Percentiles rank a stretch among this genome's conserved stretches.
Conservation (phyloP, 2,888 invertebrate species). For the Trimorus sp. region DNA sequence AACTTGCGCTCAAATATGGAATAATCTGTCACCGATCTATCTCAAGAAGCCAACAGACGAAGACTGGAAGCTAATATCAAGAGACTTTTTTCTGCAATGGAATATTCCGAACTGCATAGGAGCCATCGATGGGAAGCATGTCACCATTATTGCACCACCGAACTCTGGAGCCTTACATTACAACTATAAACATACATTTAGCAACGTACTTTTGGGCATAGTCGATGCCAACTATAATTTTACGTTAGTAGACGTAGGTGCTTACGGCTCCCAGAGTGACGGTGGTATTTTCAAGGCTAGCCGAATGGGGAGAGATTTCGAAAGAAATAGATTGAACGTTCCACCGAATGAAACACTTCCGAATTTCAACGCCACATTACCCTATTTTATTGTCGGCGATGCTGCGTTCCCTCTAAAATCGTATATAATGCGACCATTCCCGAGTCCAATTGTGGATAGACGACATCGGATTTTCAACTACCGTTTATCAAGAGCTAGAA, state of each 20-base stretch:
- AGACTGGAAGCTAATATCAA: conserved; percentile 39
- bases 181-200: conserved; percentile 38
- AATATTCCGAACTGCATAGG: no score
- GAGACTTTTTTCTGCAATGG: conserved; percentile 39
- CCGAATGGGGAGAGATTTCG: conserved; percentile 13
- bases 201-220: conserved; percentile 46
- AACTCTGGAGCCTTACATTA: conserved; percentile 60
- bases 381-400: conserved; percentile 38
- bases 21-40: conserved; percentile 36
- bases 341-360: conserved; percentile 23
- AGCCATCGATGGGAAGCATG: no score
- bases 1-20: conserved; percentile 42
- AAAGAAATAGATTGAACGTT: conserved; percentile 19
- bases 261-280: conserved; percentile 40
- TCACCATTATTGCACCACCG: conserved; percentile 54
- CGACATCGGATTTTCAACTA: conserved; percentile 57
- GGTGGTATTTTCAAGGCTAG: conserved; percentile 32
- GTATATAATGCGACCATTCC: conserved; percentile 49
- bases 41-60: conserved; percentile 27
- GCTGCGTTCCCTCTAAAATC: conserved; percentile 25
- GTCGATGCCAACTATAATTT: conserved; percentile 34
- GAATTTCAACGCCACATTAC: background rate
- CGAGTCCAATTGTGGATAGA: conserved; percentile 22
- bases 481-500: conserved; percentile 44
- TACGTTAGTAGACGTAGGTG: conserved; percentile 5